Evolutionary conservation across 2,797 vertebrate genomes (phyloP).

Genomic region (Cetoscarus ocellatus): DNA sequence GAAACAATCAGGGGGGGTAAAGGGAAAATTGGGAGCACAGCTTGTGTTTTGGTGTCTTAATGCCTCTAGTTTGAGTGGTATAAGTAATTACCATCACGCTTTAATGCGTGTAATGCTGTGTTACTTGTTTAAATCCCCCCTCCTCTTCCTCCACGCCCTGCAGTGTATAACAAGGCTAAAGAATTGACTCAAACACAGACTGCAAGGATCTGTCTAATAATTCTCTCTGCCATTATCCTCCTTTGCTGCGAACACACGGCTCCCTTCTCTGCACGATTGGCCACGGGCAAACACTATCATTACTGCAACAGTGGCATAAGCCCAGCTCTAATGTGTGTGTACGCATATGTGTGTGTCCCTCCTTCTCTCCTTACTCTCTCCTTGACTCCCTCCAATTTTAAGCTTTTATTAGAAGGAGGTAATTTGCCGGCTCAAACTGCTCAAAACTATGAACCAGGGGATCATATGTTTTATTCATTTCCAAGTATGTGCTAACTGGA

Average conservation of each 20-base stretch:
- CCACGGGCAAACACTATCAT: constrained; percentile 75
- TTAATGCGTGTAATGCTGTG: constrained; percentile 72
- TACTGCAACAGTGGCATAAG: constrained; percentile 61
- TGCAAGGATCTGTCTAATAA: constrained; percentile 75
- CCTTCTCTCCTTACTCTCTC: constrained; percentile 51
- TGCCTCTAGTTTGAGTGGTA: constrained; percentile 55
- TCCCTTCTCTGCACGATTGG: constrained; percentile 64
- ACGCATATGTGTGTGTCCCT: not conserved
- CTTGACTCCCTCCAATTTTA: constrained; percentile 57
- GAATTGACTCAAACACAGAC: constrained; percentile 74
- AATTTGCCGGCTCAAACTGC: constrained; percentile 57
- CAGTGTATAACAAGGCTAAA: constrained; percentile 78
- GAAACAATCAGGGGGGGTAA: constrained; percentile 40
- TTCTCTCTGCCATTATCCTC: constrained; percentile 74
- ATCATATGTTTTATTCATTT: constrained; percentile 50
- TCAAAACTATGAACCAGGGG: constrained; percentile 48
- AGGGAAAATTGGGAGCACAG: constrained; percentile 35
- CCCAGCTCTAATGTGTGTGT: constrained; percentile 46
- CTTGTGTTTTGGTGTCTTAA: constrained; percentile 61
- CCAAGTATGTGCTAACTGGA: constrained; percentile 25
- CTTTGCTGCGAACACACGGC: constrained; percentile 65
- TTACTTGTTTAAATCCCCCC: constrained; percentile 72
- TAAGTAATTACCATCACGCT: constrained; percentile 76
- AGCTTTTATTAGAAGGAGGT: constrained; percentile 61
- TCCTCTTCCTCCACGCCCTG: constrained; percentile 38